These are phyloP conservation scores for Junco hyemalis DNA, from an alignment of 2,113 vertebrate genomes.

Conservation along the genomic window DNA sequence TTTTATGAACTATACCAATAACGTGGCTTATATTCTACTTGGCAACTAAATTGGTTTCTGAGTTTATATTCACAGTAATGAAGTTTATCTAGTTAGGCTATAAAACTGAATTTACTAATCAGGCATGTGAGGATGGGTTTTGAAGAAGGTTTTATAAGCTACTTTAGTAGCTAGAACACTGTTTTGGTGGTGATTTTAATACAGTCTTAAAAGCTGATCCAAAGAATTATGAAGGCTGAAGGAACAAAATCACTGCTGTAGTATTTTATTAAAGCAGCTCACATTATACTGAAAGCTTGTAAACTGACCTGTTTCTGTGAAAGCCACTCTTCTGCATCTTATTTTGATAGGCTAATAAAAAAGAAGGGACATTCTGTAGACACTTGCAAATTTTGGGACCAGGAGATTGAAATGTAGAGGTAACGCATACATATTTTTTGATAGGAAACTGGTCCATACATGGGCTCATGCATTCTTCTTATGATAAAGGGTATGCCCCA, in stretches of 20 bases:
- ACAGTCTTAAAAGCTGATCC: background rate
- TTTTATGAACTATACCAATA: background rate
- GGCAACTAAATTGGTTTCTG: background rate
- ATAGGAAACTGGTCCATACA: background rate
- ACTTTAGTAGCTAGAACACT: background rate
- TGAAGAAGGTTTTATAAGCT: background rate
- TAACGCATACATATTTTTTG: background rate
- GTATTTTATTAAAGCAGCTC: background rate
- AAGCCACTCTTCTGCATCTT: background rate
- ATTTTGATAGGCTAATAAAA: background rate
- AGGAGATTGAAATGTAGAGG: background rate
- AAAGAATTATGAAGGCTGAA: background rate
- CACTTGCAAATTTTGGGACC: background rate
- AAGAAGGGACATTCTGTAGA: background rate
- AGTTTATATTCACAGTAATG: background rate
- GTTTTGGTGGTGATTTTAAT: background rate
- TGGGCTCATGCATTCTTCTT: background rate
- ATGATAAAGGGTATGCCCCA: background rate
- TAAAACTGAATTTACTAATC: background rate
- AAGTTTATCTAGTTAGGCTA: background rate
- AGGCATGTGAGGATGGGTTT: background rate
- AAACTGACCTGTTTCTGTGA: background rate
- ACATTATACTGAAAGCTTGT: background rate
- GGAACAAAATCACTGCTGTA: background rate
- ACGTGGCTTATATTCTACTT: background rate